These are phyloP conservation scores for Chaenogobius annularis DNA, from an alignment of 2,113 vertebrate species.

Conservation along the genomic window DNA sequence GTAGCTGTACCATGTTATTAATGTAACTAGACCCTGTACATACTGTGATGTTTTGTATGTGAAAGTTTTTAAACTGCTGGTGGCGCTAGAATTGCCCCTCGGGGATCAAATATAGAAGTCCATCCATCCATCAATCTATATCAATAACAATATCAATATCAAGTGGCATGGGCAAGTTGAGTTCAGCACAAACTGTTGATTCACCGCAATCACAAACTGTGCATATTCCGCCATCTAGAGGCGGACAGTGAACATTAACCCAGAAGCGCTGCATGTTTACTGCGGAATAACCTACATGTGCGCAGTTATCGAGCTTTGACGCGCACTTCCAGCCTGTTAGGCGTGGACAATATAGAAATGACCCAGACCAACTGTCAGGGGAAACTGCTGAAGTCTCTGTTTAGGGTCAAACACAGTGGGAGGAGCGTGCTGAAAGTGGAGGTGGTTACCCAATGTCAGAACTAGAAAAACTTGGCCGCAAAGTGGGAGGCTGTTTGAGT, in stretches of 20 bases:
- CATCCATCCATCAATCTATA: too few species aligned
- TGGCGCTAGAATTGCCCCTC: too few species aligned
- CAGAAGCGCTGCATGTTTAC: not conserved
- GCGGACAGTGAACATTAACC: not conserved
- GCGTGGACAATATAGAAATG: not conserved
- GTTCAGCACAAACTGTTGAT: not conserved
- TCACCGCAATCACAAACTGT: not conserved
- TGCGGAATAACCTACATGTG: not conserved
- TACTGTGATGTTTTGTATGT: too few species aligned
- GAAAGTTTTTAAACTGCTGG: too few species aligned
- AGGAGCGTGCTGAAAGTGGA: not conserved
- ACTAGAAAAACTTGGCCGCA: constrained; percentile 20
- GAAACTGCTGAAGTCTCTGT: not conserved
- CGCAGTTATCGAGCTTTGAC: not conserved
- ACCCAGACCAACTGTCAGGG: not conserved
- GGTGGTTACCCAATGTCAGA: not conserved
- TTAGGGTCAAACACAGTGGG: not conserved
- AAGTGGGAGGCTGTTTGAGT: not conserved
- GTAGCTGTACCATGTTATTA: too few species aligned
- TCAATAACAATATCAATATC: not conserved
- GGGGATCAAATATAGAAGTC: too few species aligned
- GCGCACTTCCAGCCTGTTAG: not conserved
- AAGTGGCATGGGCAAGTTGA: not conserved
- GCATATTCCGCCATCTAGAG: constrained; percentile 42
- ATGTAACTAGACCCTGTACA: too few species aligned